Base-by-base conservation (phyloP, 1,140 invertebrate genomes). In the Drosophila mauritiana region DNA sequence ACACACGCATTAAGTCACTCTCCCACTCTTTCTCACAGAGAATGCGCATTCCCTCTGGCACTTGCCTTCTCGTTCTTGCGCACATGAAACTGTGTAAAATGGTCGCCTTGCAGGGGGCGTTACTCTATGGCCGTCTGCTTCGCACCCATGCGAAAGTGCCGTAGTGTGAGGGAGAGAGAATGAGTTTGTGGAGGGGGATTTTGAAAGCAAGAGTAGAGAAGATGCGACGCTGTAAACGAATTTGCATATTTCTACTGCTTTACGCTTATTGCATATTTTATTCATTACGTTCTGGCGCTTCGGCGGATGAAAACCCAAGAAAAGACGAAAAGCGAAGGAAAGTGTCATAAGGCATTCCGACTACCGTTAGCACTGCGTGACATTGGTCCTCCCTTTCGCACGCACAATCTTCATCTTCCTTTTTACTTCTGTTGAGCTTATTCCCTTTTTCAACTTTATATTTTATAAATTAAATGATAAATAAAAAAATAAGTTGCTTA, bases 221-320 rank as follows among this genome's bases (percentile, higher is more conserved):
- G 57, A 46, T 27, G 52, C 39, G 55, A 40, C 46, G 45, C 43
- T 57, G 57, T 82, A 81, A 81, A 62, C 78, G 74, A 86, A 86
- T 86, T 86, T 86, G 78, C 82, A 86, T 86, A 86, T 78, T 86
- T 82, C 78, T 72, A 36, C 73, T 73, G 70, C 74, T 88, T 86
- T 78, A 74, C 80, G 82, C 75, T 88, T 88, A 86, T 86, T 88
- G 78, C 83, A 86, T 86, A 86, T 82, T 86, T 86, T 86, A 86
- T 86, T 86, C 83, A 86, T 86, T 86, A 88, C 75, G 65, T 86
- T 88, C 75, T 86, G 83, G 78, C 74, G 78, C 78, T 86, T 69
- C 73, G 56, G 27, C 63, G 68, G 25, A 45, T 52, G 58, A 49
- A 75, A 54, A 39, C 36, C 27, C 54, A 65, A 46, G 31, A 31